phyloP scores from a whole-genome alignment of 2,797 vertebrate species.

The Mormyrops attenuatus region DNA sequence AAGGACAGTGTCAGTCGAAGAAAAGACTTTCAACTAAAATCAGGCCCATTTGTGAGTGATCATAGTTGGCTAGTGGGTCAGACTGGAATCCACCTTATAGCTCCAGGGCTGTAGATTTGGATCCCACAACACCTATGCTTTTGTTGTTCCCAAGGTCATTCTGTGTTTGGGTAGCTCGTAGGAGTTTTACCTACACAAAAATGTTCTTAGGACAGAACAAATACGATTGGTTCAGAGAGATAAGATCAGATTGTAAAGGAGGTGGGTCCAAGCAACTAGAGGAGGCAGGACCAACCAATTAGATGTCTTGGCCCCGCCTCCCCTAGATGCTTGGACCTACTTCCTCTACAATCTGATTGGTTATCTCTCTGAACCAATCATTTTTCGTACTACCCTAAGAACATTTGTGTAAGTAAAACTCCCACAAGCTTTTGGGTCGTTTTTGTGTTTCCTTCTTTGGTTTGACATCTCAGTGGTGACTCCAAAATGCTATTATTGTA shows the following conservation, averaged over 20 bases:
- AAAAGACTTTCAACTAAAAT: neutral
- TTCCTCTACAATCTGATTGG: neutral
- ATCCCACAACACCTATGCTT: neutral
- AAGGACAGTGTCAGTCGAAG: neutral
- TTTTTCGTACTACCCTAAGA: neutral
- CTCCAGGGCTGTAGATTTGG: neutral
- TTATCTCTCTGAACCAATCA: neutral
- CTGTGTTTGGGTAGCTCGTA: neutral
- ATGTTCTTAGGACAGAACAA: neutral
- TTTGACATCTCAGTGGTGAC: neutral
- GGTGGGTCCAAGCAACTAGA: neutral
- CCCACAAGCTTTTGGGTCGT: neutral
- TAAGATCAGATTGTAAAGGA: neutral
- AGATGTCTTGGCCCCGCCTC: neutral
- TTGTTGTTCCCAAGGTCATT: neutral
- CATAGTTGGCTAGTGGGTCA: neutral
- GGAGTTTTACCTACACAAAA: neutral
- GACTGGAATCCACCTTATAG: neutral
- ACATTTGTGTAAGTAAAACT: neutral
- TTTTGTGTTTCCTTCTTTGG: neutral
- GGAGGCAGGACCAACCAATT: neutral
- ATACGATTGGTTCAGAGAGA: neutral
- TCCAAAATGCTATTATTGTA: neutral
- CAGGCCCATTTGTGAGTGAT: neutral
- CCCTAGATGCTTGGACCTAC: neutral